Base-by-base conservation (phyloP, 2,888 invertebrate genomes). In the Pristionchus japonicus region DNA sequence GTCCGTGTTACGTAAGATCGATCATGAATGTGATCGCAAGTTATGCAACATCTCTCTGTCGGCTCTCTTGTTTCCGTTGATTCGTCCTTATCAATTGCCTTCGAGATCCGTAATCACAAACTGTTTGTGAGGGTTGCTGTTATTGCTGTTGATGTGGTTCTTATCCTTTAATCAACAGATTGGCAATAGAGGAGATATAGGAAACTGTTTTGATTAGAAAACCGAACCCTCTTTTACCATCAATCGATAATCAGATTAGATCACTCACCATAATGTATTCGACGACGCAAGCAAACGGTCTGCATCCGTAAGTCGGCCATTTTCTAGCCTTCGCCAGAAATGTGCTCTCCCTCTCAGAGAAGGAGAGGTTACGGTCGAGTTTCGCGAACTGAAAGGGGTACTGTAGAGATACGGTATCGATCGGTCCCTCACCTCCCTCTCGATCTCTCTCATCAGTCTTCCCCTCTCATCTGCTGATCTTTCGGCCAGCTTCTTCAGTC, bases 241-340 rank as follows among this genome's bases (percentile, higher is more conserved):
- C n/a, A n/a, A n/a, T n/a, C n/a, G n/a, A n/a, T n/a, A n/a, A n/a
- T n/a, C n/a, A n/a, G n/a, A n/a, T n/a, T n/a, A n/a, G 3, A 23
- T 23, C 27, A 23, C 85, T 85, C 43, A 85, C 85, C 37, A 64
- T 64, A 23, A 85, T 85, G 27, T 64, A 85, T 1, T 61, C 37
- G 4, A 85, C 85, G 31, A 85, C 11, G 15, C 61, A 57, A 15
- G 27, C 27, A 27, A 40, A 85, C 23, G 85, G 85, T 64, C 85
- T 37, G 64, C 85, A 85, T 40, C 85, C 85, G 47, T 85, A 85
- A 0, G 85, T 85, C 15, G 7, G 27, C 43, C 27, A 85, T 85
- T 40, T 85, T 23, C 85, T 34, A 3, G 85, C 57, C 13, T 85
- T 57, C 9, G 40, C 85, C 15, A 64, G 64, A 43, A 85, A 85